These are phyloP conservation scores for Triplophysa rosa DNA, from an alignment of 2,113 vertebrate species.

Conservation along the genomic window DNA sequence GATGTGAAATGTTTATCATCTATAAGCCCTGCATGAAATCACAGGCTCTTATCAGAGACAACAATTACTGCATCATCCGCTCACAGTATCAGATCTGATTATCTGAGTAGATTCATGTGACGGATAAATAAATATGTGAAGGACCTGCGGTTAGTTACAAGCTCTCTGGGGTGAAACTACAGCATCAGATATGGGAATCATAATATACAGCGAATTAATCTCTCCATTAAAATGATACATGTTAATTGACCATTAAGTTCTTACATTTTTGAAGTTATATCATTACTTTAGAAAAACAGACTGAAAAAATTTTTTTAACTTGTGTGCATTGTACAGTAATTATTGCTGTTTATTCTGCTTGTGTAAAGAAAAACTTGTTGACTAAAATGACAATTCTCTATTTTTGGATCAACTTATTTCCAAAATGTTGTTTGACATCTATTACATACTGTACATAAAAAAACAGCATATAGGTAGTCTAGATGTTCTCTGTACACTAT, in stretches of 20 bases:
- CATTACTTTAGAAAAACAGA: background rate
- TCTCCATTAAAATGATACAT: constrained; percentile 18
- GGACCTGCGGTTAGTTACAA: constrained; percentile 53
- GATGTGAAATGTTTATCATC: constrained; percentile 58
- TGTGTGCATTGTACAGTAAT: background rate
- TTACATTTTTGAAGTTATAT: background rate
- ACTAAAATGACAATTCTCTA: background rate
- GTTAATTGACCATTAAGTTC: background rate
- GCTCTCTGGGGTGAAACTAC: constrained; percentile 55
- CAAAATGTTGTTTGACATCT: too few species aligned
- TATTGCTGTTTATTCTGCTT: background rate
- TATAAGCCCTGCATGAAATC: constrained; percentile 64
- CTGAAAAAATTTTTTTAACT: background rate
- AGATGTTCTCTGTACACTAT: too few species aligned
- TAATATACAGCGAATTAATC: constrained; percentile 45
- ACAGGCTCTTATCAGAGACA: constrained; percentile 56
- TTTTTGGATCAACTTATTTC: too few species aligned
- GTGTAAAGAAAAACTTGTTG: background rate
- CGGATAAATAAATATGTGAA: constrained; percentile 78
- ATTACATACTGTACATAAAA: too few species aligned
- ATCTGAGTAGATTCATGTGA: constrained; percentile 76
- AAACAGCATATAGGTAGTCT: too few species aligned
- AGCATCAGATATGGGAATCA: constrained; percentile 17
- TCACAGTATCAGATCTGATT: constrained; percentile 73
- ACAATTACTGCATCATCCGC: constrained; percentile 74